These are phyloP conservation scores for Pelecanus crispus DNA, from an alignment of 2,113 vertebrate species.

Conservation along the genomic window DNA sequence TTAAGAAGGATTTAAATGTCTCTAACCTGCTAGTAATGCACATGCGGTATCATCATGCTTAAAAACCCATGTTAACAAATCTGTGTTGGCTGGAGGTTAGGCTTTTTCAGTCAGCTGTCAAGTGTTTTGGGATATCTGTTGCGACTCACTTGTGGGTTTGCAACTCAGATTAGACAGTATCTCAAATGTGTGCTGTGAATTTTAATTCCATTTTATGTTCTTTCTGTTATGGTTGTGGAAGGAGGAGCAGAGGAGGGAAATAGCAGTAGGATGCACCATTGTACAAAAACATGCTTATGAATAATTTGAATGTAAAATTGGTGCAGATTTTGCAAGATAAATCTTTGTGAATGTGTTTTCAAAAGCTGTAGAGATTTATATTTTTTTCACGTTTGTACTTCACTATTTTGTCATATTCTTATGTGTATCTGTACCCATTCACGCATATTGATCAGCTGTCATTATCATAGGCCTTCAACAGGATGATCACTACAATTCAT, in stretches of 20 bases:
- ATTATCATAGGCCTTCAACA: not conserved
- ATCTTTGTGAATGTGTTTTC: not conserved
- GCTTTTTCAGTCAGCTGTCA: not conserved
- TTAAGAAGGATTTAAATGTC: not conserved
- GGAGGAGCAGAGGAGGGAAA: not conserved
- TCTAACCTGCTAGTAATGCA: conserved; percentile 6
- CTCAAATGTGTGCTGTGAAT: not conserved
- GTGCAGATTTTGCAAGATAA: not conserved
- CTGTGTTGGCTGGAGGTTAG: not conserved
- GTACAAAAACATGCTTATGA: not conserved
- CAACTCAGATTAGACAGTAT: not conserved
- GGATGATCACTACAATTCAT: not conserved
- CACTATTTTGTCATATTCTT: not conserved
- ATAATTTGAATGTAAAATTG: not conserved
- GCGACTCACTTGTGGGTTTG: not conserved
- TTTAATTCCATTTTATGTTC: not conserved
- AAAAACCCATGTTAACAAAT: not conserved
- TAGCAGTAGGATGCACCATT: not conserved
- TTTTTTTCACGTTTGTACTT: not conserved
- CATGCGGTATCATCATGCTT: not conserved
- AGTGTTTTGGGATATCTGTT: not conserved
- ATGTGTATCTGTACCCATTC: not conserved
- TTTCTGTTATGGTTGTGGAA: not conserved
- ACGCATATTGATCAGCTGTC: not conserved
- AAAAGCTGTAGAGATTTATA: not conserved